Percentiles rank a stretch among this genome's conserved stretches.
These are phyloP conservation scores for Tinamus guttatus DNA, from an alignment of 2,113 vertebrate genomes.

Conservation along the genomic window DNA sequence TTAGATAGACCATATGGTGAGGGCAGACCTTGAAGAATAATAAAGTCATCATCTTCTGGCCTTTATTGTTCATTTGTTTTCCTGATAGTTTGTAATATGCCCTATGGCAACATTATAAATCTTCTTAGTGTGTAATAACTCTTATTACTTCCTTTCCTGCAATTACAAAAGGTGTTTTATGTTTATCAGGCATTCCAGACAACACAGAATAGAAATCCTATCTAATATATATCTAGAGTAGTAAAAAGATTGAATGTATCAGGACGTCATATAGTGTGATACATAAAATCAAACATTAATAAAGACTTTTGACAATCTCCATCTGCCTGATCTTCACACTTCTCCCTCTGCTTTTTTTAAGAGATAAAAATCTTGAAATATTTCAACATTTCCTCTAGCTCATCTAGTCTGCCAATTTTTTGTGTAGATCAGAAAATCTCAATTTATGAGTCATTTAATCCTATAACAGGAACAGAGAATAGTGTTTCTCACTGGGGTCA, in stretches of 20 bases:
- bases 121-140: slow-evolving; percentile 32
- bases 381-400: slow-evolving; percentile 36
- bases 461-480: not conserved
- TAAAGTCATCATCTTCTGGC: slow-evolving; percentile 39
- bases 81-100: slow-evolving; percentile 31
- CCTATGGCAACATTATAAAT: slow-evolving; percentile 55
- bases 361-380: slow-evolving; percentile 42
- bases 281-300: slow-evolving; percentile 65
- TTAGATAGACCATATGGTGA: slow-evolving; percentile 55
- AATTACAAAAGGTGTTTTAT: slow-evolving; percentile 48
- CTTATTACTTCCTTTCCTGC: slow-evolving; percentile 25
- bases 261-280: slow-evolving; percentile 21
- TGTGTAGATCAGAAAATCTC: not conserved
- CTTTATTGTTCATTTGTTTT: slow-evolving; percentile 57
- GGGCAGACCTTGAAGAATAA: slow-evolving; percentile 47
- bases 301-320: slow-evolving; percentile 65
- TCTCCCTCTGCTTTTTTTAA: slow-evolving; percentile 33
- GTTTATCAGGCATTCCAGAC: slow-evolving; percentile 32
- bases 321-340: slow-evolving; percentile 66
- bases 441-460: slow-evolving; percentile 27
- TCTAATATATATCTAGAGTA: slow-evolving; percentile 31
- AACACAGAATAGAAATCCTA: not conserved
- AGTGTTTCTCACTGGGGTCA: not conserved
- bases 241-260: slow-evolving; percentile 41
- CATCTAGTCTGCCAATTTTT: not conserved